Conservation (phyloP, 2,888 invertebrate species). For the Ormyrus rosae region DNA sequence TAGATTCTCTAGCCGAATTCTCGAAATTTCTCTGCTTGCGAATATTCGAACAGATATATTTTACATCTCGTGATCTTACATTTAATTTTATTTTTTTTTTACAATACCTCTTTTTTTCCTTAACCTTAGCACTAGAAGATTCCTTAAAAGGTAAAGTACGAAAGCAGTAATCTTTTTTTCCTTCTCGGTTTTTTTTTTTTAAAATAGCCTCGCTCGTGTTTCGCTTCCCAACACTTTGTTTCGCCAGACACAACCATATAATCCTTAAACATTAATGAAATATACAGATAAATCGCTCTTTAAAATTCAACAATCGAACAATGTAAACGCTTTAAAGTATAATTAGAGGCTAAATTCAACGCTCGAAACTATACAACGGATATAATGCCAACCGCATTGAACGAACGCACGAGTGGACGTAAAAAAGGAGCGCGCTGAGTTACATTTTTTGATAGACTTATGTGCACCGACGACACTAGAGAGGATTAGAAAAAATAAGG, state of each 20-base stretch:
- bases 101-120: constrained; percentile 21
- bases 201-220: background rate
- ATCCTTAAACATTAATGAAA: constrained; percentile 39
- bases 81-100: constrained; percentile 7
- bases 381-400: constrained; percentile 41
- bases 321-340: constrained; percentile 50
- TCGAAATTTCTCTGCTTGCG: constrained; percentile 18
- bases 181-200: background rate
- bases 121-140: constrained; percentile 25
- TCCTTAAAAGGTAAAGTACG: constrained; percentile 22
- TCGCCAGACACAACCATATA: constrained; percentile 31
- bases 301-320: constrained; percentile 53
- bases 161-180: constrained; percentile 32
- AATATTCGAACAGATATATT: constrained; percentile 5
- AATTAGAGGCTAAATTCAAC: constrained; percentile 48
- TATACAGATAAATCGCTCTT: constrained; percentile 54
- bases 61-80: constrained; percentile 14
- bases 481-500: constrained; percentile 26
- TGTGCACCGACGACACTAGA: constrained; percentile 5
- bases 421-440: constrained; percentile 38
- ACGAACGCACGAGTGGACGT: constrained; percentile 40
- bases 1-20: constrained; percentile 20
- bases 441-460: constrained; percentile 2
- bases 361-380: constrained; percentile 36
- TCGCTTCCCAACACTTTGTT: too few species aligned